Conservation (phyloP, 2,113 vertebrate species). For the Gasterosteus nipponicus region DNA sequence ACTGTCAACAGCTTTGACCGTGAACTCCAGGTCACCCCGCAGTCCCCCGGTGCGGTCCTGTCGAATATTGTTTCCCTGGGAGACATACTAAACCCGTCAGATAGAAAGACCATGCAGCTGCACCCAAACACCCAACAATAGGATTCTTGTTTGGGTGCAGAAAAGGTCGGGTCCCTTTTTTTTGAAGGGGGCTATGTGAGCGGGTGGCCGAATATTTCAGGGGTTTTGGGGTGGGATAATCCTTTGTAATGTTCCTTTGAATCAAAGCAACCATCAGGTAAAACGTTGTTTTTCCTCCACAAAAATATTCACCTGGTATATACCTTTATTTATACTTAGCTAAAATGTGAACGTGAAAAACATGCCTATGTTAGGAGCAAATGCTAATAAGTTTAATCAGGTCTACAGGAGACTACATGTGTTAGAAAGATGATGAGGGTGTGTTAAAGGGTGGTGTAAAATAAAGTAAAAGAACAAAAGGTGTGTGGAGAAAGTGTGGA, state of each 20-base stretch:
- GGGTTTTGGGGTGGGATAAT: constrained; percentile 65
- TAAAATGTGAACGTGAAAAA: neutral
- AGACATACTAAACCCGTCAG: constrained; percentile 67
- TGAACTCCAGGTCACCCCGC: constrained; percentile 63
- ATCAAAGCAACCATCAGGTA: constrained; percentile 21
- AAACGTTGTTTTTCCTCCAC: neutral
- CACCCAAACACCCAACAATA: constrained; percentile 78
- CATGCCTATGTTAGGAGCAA: neutral
- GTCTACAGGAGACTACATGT: constrained; percentile 6
- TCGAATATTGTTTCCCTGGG: constrained; percentile 66
- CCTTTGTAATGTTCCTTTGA: constrained; percentile 59
- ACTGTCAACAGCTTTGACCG: constrained; percentile 50
- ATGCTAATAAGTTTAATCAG: constrained; percentile 2
- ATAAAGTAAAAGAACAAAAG: neutral
- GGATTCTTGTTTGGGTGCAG: constrained; percentile 73
- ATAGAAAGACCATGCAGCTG: constrained; percentile 77
- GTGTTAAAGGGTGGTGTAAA: neutral
- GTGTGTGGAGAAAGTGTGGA: constrained; percentile 6
- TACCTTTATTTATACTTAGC: neutral
- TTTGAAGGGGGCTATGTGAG: constrained; percentile 65
- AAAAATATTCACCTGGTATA: neutral
- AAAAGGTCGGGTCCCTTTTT: constrained; percentile 60
- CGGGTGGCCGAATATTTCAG: constrained; percentile 66
- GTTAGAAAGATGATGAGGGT: constrained; percentile 13
- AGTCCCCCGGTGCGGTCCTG: constrained; percentile 41